Evolutionary conservation across 2,113 vertebrate genomes (phyloP).

Genomic region (Daubentonia madagascariensis): DNA sequence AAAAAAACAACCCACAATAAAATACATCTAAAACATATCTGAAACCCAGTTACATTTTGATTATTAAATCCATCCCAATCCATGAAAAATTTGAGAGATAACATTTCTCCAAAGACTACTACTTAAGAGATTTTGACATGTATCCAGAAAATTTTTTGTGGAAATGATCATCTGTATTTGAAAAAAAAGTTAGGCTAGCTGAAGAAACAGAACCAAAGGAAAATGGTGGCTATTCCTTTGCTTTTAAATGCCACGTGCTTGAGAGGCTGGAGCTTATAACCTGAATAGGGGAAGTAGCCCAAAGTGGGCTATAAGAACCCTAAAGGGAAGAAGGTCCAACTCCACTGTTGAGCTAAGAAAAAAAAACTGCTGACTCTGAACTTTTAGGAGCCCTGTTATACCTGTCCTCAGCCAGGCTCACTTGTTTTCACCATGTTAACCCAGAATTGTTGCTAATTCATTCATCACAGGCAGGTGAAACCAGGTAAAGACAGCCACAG

Average conservation of each 20-base stretch:
- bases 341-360: neutral
- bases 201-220: neutral
- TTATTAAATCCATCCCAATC: neutral
- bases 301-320: neutral
- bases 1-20: neutral
- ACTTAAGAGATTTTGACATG: neutral
- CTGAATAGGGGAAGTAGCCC: neutral
- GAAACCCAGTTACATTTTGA: slow-evolving; percentile 6
- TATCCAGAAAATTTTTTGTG: neutral
- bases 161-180: neutral
- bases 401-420: neutral
- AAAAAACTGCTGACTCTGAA: neutral
- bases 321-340: neutral
- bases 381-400: neutral
- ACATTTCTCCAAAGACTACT: neutral
- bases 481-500: neutral
- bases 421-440: neutral
- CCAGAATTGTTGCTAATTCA: neutral
- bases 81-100: neutral
- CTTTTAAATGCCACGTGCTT: neutral
- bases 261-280: neutral
- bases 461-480: neutral
- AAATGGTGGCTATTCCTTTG: neutral
- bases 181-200: neutral
- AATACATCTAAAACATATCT: neutral